These are phyloP conservation scores for Teleiodes luculella DNA, from an alignment of 2,888 invertebrate species.

Conservation along the genomic window DNA sequence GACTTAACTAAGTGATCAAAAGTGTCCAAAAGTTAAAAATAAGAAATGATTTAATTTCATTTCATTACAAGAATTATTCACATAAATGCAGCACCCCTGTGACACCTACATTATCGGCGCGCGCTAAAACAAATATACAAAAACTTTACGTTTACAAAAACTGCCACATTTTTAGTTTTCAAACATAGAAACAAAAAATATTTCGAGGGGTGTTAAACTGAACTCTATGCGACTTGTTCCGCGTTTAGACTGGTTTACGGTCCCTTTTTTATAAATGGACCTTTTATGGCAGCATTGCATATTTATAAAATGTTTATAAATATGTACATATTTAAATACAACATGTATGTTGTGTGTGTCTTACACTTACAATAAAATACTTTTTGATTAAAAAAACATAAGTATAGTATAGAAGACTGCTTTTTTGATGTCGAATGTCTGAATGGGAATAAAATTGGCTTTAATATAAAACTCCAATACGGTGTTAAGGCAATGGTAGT, in stretches of 20 bases:
- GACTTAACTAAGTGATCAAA: too few species aligned
- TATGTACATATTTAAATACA: too few species aligned
- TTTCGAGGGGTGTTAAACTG: conserved; percentile 55
- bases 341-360: too few species aligned
- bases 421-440: neutral
- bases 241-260: conserved; percentile 1
- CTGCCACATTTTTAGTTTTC: conserved; percentile 54
- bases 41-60: too few species aligned
- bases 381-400: neutral
- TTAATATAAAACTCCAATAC: neutral
- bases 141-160: conserved; percentile 58
- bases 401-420: neutral
- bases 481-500: conserved; percentile 13
- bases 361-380: neutral
- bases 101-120: conserved; percentile 47
- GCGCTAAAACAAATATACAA: conserved; percentile 69
- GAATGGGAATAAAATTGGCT: neutral
- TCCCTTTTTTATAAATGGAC: conserved; percentile 4
- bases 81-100: conserved; percentile 10
- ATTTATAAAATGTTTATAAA: too few species aligned
- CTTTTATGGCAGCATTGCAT: conserved; percentile 3
- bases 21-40: too few species aligned
- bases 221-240: conserved; percentile 18
- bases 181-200: conserved; percentile 52
- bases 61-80: too few species aligned